Conservation (phyloP, 2,888 invertebrate species). For the Agrilus cyanescens region DNA sequence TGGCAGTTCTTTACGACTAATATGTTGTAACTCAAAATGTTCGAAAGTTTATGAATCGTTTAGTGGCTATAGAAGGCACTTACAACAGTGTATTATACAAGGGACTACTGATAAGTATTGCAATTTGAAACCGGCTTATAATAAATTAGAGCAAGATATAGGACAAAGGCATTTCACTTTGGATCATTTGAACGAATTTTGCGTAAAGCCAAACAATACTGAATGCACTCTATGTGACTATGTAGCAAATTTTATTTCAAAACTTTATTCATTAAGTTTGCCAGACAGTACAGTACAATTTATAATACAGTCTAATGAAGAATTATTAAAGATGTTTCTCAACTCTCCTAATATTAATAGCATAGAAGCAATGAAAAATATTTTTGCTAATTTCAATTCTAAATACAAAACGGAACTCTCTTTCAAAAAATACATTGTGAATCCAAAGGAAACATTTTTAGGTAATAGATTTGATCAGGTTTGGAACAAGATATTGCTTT, state of each 20-base stretch:
- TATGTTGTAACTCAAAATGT: constrained; percentile 5
- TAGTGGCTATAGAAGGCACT: constrained; percentile 5
- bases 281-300: constrained; percentile 4
- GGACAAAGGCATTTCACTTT: neutral
- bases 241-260: constrained; percentile 1
- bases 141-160: neutral
- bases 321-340: constrained; percentile 2
- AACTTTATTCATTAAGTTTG: constrained; percentile 4
- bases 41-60: constrained; percentile 5
- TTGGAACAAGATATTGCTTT: constrained; percentile 1
- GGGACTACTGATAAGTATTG: neutral
- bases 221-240: neutral
- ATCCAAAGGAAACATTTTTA: constrained; percentile 2
- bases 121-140: neutral
- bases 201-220: neutral
- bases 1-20: neutral
- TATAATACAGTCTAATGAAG: constrained; percentile 2
- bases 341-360: neutral
- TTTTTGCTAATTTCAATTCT: neutral
- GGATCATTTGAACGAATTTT: neutral
- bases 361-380: neutral
- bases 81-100: neutral
- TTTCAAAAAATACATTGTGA: constrained; percentile 5
- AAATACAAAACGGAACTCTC: constrained; percentile 6
- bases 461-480: constrained; percentile 4